Base-by-base conservation (phyloP, 2,797 vertebrate genomes). In the Pseudomugil tenellus region DNA sequence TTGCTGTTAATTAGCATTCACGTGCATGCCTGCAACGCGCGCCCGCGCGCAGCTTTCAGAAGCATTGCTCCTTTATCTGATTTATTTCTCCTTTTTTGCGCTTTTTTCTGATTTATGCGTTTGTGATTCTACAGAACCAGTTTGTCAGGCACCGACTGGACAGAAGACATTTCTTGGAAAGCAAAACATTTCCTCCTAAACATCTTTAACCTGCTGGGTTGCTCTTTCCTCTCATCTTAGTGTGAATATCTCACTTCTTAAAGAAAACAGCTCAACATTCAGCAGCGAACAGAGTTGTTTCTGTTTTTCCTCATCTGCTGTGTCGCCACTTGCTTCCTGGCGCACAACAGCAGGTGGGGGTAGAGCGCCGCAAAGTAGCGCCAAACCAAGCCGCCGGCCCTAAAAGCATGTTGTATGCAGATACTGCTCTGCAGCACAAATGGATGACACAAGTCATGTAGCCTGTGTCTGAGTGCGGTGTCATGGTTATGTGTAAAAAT, bases 331-430 rank as follows among this genome's bases (percentile, higher is more conserved):
- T 58, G 79, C 34, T 82, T 89, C 72, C 89, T 76, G 70, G 70
- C 79, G 72, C 76, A 70, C 80, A 82, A 92, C 94, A 81, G 91
- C 92, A 95, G 94, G 91, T 92, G 94, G 94, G 88, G 90, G 91
- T 93, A 95, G 92, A 94, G 93, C 63, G 90, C 92, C 89, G 85
- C 76, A 81, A 66, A 91, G 89, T 80, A 79, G 49, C 72, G 84
- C 77, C 73, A 67, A 73, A 63, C 74, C 72, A 11, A 69, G 63
- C 74, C 51, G 35, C 67, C 28, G 72, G 64, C 67, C 51, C 25
- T 79, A 49, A 55, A 41, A 76, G 74, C 64, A 46, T 70, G 83
- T 70, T 79, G 79, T 58, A 41, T 31, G 28, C 58, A 49, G 26
- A 23, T 59, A 41, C 29, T n/a, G 52, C 48, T 52, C 32, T 7